Conservation (phyloP, 2,797 vertebrate genomes). For the Lepus oiostolus region DNA sequence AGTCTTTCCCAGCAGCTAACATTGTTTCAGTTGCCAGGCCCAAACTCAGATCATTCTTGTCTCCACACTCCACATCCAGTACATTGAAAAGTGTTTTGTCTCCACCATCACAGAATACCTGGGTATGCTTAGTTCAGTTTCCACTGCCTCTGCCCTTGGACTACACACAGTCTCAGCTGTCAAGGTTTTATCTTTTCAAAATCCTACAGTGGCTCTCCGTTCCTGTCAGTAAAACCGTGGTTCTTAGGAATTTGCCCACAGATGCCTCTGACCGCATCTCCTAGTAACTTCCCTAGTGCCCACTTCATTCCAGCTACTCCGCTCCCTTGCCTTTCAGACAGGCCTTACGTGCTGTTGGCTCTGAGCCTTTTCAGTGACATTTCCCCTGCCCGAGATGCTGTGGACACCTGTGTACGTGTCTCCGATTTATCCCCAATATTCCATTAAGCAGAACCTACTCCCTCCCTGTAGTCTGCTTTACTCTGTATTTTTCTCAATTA, state of each 20-base stretch:
- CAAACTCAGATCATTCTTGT: background rate
- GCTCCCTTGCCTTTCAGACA: no score
- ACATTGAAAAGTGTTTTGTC: background rate
- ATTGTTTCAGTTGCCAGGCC: background rate
- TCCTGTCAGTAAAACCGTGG: background rate
- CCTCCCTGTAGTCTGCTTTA: no score
- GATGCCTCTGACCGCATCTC: no score
- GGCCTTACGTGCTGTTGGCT: no score
- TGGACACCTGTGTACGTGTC: no score
- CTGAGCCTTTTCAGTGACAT: no score
- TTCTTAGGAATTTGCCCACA: background rate
- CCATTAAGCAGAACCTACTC: no score
- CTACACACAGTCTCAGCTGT: background rate
- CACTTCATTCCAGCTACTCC: no score
- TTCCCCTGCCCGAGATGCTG: no score
- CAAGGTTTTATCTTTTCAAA: background rate
- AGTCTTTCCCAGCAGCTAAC: background rate
- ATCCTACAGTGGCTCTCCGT: background rate
- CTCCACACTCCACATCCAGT: background rate
- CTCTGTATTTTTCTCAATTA: no score
- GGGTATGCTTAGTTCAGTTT: background rate
- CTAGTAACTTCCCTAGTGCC: no score
- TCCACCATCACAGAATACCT: background rate
- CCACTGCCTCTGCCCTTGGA: background rate
- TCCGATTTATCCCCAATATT: no score